These are phyloP conservation scores for Ophion obscuratus DNA, from an alignment of 2,888 invertebrate species.

Conservation along the genomic window DNA sequence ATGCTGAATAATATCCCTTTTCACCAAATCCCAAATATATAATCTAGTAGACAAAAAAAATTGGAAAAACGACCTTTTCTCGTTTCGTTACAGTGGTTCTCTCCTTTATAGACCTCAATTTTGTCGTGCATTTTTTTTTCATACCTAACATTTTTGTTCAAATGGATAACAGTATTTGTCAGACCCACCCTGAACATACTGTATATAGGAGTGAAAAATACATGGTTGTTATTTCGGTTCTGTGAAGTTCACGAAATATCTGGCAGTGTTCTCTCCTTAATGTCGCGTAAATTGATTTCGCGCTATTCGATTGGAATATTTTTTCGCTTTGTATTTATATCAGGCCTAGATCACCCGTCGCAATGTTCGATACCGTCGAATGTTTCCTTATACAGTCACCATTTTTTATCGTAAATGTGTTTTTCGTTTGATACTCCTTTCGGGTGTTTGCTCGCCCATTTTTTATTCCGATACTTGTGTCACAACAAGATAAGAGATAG, in stretches of 20 bases:
- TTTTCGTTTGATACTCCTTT: neutral
- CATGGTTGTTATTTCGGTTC: too few species aligned
- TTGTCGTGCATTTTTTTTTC: too few species aligned
- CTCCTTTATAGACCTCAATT: too few species aligned
- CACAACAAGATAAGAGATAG: conserved; percentile 2
- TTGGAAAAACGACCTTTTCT: too few species aligned
- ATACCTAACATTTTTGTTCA: too few species aligned
- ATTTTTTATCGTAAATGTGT: neutral
- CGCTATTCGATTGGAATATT: neutral
- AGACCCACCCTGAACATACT: too few species aligned
- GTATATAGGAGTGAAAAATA: too few species aligned
- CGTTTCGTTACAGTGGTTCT: too few species aligned
- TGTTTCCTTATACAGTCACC: neutral
- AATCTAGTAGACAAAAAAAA: too few species aligned
- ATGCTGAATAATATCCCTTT: too few species aligned
- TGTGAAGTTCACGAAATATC: neutral
- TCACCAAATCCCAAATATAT: too few species aligned
- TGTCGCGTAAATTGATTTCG: neutral
- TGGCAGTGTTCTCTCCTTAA: neutral
- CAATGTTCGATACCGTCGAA: neutral
- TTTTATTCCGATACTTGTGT: neutral
- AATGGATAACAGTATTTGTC: too few species aligned
- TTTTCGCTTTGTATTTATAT: neutral
- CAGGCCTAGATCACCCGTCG: neutral
- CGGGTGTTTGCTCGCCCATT: conserved; percentile 6